These are phyloP conservation scores for Pseudopleuronectes americanus DNA, from an alignment of 2,797 vertebrate species.

Conservation along the genomic window DNA sequence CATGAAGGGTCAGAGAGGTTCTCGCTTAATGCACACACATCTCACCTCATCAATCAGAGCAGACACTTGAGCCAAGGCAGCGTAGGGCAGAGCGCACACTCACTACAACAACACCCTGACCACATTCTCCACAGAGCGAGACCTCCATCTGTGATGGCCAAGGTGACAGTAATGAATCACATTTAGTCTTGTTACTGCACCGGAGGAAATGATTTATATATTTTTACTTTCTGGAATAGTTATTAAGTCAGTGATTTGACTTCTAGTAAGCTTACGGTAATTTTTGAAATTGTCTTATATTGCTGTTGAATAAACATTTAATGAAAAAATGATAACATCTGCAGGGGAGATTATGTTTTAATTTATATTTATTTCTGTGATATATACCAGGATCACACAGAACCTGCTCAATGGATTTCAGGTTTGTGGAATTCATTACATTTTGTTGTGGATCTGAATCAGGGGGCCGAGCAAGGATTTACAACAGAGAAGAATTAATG, in stretches of 20 bases:
- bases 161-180: constrained; percentile 20
- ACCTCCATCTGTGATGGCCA: constrained; percentile 36
- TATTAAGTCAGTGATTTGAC: neutral
- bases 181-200: constrained; percentile 20
- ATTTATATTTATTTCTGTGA: too few relatives aligned
- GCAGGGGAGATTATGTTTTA: too few relatives aligned
- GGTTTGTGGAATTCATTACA: too few relatives aligned
- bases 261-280: neutral
- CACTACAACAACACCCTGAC: constrained; percentile 15
- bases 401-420: too few relatives aligned
- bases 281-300: too few relatives aligned
- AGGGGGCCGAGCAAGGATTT: too few relatives aligned
- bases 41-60: constrained; percentile 79
- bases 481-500: too few relatives aligned
- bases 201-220: constrained; percentile 9
- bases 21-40: constrained; percentile 58
- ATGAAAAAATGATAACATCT: too few relatives aligned
- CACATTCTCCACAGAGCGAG: constrained; percentile 23
- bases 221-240: neutral
- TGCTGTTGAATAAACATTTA: too few relatives aligned
- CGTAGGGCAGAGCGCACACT: constrained; percentile 5
- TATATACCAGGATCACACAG: too few relatives aligned
- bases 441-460: too few relatives aligned
- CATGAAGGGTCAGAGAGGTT: constrained; percentile 59
- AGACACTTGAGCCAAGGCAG: constrained; percentile 40